Evolutionary conservation across 2,888 invertebrate species (phyloP).

Genomic region (Epirrita christyi): DNA sequence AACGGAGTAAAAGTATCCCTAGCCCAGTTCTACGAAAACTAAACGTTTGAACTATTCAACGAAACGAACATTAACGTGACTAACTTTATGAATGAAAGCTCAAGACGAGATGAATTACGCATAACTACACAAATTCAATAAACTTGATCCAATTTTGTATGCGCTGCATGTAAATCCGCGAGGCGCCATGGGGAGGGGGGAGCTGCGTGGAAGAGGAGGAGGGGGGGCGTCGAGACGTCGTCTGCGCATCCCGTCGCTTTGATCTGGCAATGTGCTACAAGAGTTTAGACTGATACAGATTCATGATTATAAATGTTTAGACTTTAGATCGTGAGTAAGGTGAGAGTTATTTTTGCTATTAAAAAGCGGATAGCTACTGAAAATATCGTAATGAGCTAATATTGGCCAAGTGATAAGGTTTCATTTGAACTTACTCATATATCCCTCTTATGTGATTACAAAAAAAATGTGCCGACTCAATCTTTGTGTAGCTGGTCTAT

Average conservation of each 20-base stretch:
- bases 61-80: not conserved
- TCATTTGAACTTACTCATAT: too few relatives aligned
- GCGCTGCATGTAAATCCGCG: conserved; percentile 9
- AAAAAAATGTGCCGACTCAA: too few relatives aligned
- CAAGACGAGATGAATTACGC: conserved; percentile 17
- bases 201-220: conserved; percentile 25
- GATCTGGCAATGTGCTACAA: conserved; percentile 52
- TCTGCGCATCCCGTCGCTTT: conserved; percentile 81
- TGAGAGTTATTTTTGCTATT: not conserved
- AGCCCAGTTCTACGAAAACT: not conserved
- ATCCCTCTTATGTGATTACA: too few relatives aligned
- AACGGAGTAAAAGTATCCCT: too few relatives aligned
- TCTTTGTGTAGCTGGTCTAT: too few relatives aligned
- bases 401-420: too few relatives aligned
- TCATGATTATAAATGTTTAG: conserved; percentile 24
- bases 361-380: not conserved
- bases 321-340: conserved; percentile 1
- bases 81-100: conserved; percentile 24
- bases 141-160: conserved; percentile 38
- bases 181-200: conserved; percentile 44
- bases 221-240: conserved; percentile 67
- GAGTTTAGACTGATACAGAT: conserved; percentile 24
- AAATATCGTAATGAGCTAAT: too few relatives aligned
- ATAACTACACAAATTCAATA: conserved; percentile 23
- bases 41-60: not conserved